A percentile compares a stretch with the other conserved stretches of the same genome.
Conservation (phyloP, 2,888 invertebrate genomes). For the Leptura quadrifasciata region DNA sequence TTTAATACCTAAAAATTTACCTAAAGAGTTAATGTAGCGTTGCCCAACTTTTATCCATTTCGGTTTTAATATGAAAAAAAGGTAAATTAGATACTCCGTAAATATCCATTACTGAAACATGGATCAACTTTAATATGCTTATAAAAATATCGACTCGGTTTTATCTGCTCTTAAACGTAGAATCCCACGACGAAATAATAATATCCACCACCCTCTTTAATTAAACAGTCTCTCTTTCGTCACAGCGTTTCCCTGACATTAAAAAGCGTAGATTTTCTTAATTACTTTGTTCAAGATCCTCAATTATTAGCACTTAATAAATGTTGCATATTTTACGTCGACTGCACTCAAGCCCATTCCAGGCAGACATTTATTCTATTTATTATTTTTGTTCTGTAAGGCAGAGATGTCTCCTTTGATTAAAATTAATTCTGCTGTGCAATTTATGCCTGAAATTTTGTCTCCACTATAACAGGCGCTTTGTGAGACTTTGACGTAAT, state of each 20-base stretch:
- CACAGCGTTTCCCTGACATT: background rate
- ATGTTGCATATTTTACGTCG: slow-evolving; percentile 10
- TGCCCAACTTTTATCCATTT: too few relatives aligned
- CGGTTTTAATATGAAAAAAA: too few relatives aligned
- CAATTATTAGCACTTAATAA: slow-evolving; percentile 7
- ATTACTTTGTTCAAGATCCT: background rate
- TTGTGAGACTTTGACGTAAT: slow-evolving; percentile 21
- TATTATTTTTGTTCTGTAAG: background rate
- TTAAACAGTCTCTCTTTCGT: background rate
- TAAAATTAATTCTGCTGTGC: slow-evolving; percentile 18
- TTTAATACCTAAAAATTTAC: too few relatives aligned
- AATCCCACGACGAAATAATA: background rate
- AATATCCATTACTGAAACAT: background rate
- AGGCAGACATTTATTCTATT: background rate
- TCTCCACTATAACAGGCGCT: background rate
- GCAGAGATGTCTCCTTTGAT: slow-evolving; percentile 15
- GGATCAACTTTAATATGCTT: background rate
- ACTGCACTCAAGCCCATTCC: slow-evolving; percentile 1
- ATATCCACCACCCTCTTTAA: background rate
- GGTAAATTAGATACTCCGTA: too few relatives aligned
- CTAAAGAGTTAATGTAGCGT: too few relatives aligned
- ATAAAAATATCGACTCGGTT: background rate
- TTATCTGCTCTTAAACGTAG: background rate
- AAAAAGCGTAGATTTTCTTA: slow-evolving; percentile 7
- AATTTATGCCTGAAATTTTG: slow-evolving; percentile 23